Base-by-base conservation (phyloP, 2,797 vertebrate genomes). In the Tapera naevia region DNA sequence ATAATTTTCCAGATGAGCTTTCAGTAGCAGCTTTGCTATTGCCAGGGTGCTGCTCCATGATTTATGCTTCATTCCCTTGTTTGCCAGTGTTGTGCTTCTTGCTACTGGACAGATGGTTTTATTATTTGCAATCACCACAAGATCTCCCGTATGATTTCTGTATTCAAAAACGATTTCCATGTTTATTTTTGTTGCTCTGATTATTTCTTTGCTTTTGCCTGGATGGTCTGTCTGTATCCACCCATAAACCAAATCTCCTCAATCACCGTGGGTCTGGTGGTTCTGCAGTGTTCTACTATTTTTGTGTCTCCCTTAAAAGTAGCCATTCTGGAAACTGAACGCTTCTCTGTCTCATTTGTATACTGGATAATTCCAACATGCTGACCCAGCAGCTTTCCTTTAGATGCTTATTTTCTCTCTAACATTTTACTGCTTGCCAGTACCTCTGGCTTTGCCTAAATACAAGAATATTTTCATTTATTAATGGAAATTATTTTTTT, bases 1-100 rank as follows among this genome's bases (percentile, higher is more conserved):
- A 30, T 71, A 25, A 76, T 94, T 94, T 89, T 83, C 80, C 85
- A 83, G 45, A 76, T 35, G 67, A 95, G 80, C 65, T 80, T 93
- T 76, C 92, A 78, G 80, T 5, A 57, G 56, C 73, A 27, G 45
- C 83, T 72, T 19, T 61, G 43, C 32, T 39, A 1, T 45, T 58
- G 86, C 92, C 88, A 83, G 89, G 86, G 60, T 91, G 80, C 76
- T 67, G 62, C 61, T 30, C 48, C 8, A 13, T 79, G 95, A 95
- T 93, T 95, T 91, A 73, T 79, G 17, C 45, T 89, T 27, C 27
- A 0, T 41, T 33, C 76, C 62, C 35, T 30, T 45, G 18, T 13
- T 65, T 93, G 65, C 82, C 75, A 75, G 39, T 5, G 30, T 61
- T 17, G 67, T 35, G 24, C 24, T 79, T 24, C 46, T 10, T 90